Evolutionary conservation across 2,797 vertebrate species (phyloP).

Genomic region (Dendrocincla fuliginosa): DNA sequence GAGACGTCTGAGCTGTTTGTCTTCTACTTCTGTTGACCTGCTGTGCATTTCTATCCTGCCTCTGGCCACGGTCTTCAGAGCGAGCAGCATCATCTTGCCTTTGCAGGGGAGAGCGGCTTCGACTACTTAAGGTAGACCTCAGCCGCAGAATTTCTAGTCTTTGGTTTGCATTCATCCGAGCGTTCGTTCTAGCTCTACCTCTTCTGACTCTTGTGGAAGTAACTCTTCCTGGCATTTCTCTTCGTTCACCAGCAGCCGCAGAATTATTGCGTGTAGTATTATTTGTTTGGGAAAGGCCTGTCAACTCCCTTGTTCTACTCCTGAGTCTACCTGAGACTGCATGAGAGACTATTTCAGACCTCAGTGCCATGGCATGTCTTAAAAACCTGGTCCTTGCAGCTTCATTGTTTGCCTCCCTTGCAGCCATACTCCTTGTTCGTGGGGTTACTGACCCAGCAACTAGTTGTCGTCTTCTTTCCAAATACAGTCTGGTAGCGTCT

Average conservation of each 20-base stretch:
- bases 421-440: conserved; percentile 69
- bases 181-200: conserved; percentile 84
- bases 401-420: not conserved
- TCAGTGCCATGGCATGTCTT: conserved; percentile 22
- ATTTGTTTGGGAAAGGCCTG: conserved; percentile 4
- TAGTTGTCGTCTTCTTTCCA: conserved; percentile 45
- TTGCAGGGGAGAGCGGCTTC: conserved; percentile 89
- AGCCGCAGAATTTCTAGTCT: conserved; percentile 73
- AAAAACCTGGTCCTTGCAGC: conserved; percentile 47
- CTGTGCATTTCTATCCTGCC: conserved; percentile 46
- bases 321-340: conserved; percentile 54
- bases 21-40: conserved; percentile 50
- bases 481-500: conserved; percentile 33
- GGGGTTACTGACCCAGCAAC: conserved; percentile 61
- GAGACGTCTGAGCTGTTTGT: conserved; percentile 52
- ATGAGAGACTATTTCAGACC: conserved; percentile 41
- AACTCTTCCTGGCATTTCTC: conserved; percentile 67
- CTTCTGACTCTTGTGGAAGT: conserved; percentile 77
- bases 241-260: conserved; percentile 48
- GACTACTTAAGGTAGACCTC: conserved; percentile 79
- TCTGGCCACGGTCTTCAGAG: conserved; percentile 13
- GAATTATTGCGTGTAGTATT: not conserved
- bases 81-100: conserved; percentile 29
- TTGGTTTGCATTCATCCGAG: conserved; percentile 78
- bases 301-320: conserved; percentile 40